Evolutionary conservation across 2,113 vertebrate genomes (phyloP), one percentile per base, ranked within the genome.

Genomic region (Pomatostomus ruficeps): DNA sequence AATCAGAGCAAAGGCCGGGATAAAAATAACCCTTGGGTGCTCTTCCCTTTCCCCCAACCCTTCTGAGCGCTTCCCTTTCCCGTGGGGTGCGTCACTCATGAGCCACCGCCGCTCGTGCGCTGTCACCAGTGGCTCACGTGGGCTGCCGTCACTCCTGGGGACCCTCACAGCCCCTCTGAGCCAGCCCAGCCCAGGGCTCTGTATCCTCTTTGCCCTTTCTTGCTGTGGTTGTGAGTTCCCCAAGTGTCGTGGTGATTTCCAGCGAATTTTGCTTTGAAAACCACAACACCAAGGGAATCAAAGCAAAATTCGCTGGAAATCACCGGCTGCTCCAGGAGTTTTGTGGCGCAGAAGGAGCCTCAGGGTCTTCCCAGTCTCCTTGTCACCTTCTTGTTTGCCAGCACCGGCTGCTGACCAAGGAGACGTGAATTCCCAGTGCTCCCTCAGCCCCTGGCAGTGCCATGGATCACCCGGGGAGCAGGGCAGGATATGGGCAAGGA

Each of bases 21-120:
- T 26, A 95, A 93, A 93, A 97, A 95, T 93, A 96, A 81, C 79
- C 12, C 40, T 58, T 33, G n/a, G n/a, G n/a, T n/a, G n/a, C n/a
- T n/a, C n/a, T n/a, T n/a, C n/a, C n/a, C n/a, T n/a, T n/a, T n/a
- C n/a, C n/a, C n/a, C n/a, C n/a, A n/a, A n/a, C n/a, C n/a, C n/a
- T n/a, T n/a, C n/a, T n/a, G n/a, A n/a, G n/a, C n/a, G n/a, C n/a
- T n/a, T 95, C 91, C 92, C 68, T 58, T 91, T 91, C 92, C 84
- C 67, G n/a, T 0, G 1, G 86, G 80, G 16, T 26, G 74, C 46
- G 16, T 85, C 78, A 28, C 6, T 23, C 54, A 1, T 15, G 42
- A 76, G 46, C 66, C 28, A 4, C 5, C 0, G 11, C 35, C 14
- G 57, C 80, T 81, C 18, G 3, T 3, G 43, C 57, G 3, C 14